A percentile compares a stretch with the other conserved stretches of the same genome.
Evolutionary conservation across 2,888 invertebrate species (phyloP).

Genomic region (Heteropelma amictum): DNA sequence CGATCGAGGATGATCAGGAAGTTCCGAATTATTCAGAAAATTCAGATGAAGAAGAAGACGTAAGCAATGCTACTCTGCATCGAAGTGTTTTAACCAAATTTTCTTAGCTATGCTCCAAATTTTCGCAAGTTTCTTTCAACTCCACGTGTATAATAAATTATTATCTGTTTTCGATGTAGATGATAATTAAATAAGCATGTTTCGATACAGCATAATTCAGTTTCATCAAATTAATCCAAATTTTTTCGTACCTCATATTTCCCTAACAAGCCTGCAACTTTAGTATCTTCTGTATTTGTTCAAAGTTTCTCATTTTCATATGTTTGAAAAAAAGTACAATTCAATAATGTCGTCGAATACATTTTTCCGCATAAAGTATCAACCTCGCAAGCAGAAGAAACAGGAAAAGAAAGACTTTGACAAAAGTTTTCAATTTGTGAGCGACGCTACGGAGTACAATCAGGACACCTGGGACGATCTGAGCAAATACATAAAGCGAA

Average conservation of each 20-base stretch:
- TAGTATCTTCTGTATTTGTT: background rate
- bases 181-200: background rate
- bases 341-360: too few species aligned
- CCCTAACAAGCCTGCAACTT: too few species aligned
- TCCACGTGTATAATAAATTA: background rate
- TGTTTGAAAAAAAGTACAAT: conserved; percentile 85
- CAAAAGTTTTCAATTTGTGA: conserved; percentile 88
- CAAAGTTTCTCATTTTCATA: conserved; percentile 71
- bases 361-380: conserved; percentile 82
- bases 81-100: background rate
- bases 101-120: background rate
- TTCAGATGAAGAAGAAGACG: conserved; percentile 90
- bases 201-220: background rate
- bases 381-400: conserved; percentile 88
- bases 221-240: background rate
- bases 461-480: conserved; percentile 89
- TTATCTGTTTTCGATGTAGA: too few species aligned
- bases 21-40: conserved; percentile 89
- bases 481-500: conserved; percentile 88
- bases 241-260: too few species aligned
- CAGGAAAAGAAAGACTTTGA: conserved; percentile 86
- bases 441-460: conserved; percentile 88
- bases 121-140: background rate
- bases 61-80: conserved; percentile 74
- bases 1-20: conserved; percentile 90